These are phyloP conservation scores for Gari tellinella DNA, from an alignment of 2,888 invertebrate species.

Conservation along the genomic window DNA sequence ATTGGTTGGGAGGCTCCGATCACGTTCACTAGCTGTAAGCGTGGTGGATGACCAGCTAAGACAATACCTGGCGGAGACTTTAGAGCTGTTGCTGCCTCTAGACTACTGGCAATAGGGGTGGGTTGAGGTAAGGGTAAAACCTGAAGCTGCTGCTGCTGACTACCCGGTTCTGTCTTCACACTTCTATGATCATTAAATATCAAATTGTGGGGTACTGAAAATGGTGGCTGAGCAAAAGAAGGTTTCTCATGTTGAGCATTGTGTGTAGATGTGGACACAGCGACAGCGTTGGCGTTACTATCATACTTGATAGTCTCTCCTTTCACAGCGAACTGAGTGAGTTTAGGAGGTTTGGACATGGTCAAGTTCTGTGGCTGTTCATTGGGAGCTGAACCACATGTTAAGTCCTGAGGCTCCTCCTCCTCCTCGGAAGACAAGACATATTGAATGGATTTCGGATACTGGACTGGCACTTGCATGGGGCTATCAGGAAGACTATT, in stretches of 20 bases:
- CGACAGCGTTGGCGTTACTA: constrained; percentile 48
- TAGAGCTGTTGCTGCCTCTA: too few species aligned
- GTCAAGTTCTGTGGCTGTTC: constrained; percentile 30
- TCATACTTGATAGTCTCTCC: constrained; percentile 37
- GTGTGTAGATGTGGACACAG: too few species aligned
- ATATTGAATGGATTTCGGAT: constrained; percentile 45
- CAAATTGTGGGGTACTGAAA: constrained; percentile 41
- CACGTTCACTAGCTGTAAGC: too few species aligned
- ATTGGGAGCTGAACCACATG: not conserved
- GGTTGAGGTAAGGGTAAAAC: too few species aligned
- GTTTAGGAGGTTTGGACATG: constrained; percentile 3
- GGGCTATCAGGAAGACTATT: constrained; percentile 43
- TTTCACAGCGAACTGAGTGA: not conserved
- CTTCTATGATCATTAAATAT: constrained; percentile 37
- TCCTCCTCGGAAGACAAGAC: constrained; percentile 41
- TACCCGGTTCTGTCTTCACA: not conserved
- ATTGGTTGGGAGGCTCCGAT: too few species aligned
- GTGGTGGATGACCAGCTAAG: too few species aligned
- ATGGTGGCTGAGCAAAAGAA: not conserved
- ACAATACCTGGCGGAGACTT: too few species aligned
- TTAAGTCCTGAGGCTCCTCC: constrained; percentile 43
- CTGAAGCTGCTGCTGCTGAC: not conserved
- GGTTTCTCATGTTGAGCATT: not conserved
- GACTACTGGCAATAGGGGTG: too few species aligned
- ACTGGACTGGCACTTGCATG: constrained; percentile 41